These are phyloP conservation scores for Lepidochrysops patricia DNA, from an alignment of 2,888 invertebrate genomes.

Conservation along the genomic window DNA sequence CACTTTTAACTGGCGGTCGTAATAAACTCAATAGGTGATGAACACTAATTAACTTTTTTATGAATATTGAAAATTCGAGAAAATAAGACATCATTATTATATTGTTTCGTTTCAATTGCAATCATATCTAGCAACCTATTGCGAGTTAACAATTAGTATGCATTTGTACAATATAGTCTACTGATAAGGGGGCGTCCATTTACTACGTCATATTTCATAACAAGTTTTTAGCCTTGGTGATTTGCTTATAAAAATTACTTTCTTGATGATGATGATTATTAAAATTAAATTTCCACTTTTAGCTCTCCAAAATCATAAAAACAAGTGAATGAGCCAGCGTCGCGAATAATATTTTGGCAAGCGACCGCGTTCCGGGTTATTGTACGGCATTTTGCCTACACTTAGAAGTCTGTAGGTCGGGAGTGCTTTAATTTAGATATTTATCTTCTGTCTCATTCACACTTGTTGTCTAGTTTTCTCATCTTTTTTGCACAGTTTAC, in stretches of 20 bases:
- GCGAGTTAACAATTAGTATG: too few species aligned
- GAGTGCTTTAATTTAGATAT: neutral
- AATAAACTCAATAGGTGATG: neutral
- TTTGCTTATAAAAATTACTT: too few species aligned
- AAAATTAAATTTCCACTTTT: neutral
- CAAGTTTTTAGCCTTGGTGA: too few species aligned
- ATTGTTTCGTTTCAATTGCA: too few species aligned
- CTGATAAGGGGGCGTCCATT: too few species aligned
- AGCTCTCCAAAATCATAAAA: neutral
- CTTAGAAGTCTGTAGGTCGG: neutral
- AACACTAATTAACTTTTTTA: neutral
- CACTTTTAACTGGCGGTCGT: neutral
- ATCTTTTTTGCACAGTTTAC: too few species aligned
- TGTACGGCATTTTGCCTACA: neutral
- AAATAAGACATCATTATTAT: too few species aligned
- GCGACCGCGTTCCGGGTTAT: neutral
- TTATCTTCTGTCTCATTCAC: neutral
- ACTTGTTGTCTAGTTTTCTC: too few species aligned
- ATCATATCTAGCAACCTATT: too few species aligned
- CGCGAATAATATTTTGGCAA: neutral
- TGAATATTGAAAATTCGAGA: too few species aligned
- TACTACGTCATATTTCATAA: too few species aligned
- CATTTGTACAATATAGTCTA: too few species aligned
- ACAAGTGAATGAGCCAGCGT: neutral
- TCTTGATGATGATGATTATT: neutral